Base-by-base conservation (phyloP, 1,140 invertebrate genomes). In the Lepidurus arcticus region DNA sequence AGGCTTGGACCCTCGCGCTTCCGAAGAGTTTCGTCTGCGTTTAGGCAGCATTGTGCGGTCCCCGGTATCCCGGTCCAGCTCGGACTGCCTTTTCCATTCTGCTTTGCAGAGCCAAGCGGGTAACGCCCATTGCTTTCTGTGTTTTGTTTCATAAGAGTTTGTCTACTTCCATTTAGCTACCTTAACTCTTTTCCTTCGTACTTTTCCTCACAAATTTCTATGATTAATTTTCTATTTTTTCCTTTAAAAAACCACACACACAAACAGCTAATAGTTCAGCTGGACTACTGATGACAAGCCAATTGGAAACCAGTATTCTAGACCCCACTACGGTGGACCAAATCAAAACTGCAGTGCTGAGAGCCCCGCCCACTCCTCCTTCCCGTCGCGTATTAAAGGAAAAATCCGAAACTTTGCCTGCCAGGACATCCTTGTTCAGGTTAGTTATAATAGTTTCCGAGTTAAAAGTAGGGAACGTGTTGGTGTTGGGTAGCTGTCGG, bases 41-140 rank as follows among this genome's bases (percentile, higher is more conserved):
- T 84, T 90, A 76, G 89, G 89, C 24, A 91, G 87, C 83, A 91
- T 91, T 82, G 90, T 92, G 6, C 85, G 87, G 73, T 88, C 86
- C 78, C 87, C 88, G 3, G 85, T 65, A 7, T 65, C 53, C 53
- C 16, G 53, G 21, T 65, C 85, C 4, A 82, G 84, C 24, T 80
- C 84, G 78, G 81, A 83, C 47, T 21, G 42, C 75, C 78, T 47
- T n/a, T 75, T 43, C 44, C 75, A 76, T 44, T 42, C 75, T 84
- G 21, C 77, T 80, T 75, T 83, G 82, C 80, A 81, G 81, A 75
- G 78, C 81, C 74, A 76, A 81, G 76, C 74, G 80, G 65, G 53
- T 75, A 65, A 53, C 79, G 65, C 43, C 80, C 73, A 79, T 80
- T 79, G 77, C 75, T 75, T 65, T 65, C 53, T 21, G 53, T 65